phyloP scores from a whole-genome alignment of 2,888 invertebrate species.

The Nephrotoma flavescens region DNA sequence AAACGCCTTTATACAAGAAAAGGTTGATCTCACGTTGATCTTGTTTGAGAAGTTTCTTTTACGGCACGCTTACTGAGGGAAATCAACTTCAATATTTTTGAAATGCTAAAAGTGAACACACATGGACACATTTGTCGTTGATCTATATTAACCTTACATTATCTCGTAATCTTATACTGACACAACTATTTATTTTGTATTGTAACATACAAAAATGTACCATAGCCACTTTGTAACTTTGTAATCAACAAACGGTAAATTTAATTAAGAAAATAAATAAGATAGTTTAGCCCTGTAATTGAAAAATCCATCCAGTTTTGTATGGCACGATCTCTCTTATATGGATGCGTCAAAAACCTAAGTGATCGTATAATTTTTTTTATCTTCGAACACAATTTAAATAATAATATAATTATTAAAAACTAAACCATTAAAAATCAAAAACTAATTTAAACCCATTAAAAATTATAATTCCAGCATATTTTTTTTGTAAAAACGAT shows the following conservation, averaged over 20 bases:
- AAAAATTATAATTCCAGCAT: not conserved
- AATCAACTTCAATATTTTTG: too few relatives aligned
- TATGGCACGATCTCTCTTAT: not conserved
- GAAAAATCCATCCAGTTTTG: not conserved
- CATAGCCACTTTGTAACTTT: too few relatives aligned
- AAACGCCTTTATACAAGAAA: too few relatives aligned
- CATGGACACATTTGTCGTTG: too few relatives aligned
- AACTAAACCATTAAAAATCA: not conserved
- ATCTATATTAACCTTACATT: too few relatives aligned
- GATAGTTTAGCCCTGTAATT: not conserved
- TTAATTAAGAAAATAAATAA: not conserved
- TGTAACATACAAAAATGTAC: too few relatives aligned
- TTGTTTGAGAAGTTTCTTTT: too few relatives aligned
- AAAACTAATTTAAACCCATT: not conserved
- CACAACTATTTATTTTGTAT: too few relatives aligned
- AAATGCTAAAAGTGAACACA: too few relatives aligned
- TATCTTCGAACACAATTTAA: not conserved
- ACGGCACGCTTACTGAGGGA: too few relatives aligned
- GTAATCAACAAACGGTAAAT: not conserved
- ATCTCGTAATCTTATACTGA: too few relatives aligned
- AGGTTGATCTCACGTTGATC: too few relatives aligned
- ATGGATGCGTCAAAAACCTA: not conserved
- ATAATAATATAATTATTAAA: not conserved
- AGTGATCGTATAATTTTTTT: not conserved
- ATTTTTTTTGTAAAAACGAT: not conserved